Base-by-base conservation (phyloP, 1,140 invertebrate genomes). In the Brachionus asplanchnoidis region DNA sequence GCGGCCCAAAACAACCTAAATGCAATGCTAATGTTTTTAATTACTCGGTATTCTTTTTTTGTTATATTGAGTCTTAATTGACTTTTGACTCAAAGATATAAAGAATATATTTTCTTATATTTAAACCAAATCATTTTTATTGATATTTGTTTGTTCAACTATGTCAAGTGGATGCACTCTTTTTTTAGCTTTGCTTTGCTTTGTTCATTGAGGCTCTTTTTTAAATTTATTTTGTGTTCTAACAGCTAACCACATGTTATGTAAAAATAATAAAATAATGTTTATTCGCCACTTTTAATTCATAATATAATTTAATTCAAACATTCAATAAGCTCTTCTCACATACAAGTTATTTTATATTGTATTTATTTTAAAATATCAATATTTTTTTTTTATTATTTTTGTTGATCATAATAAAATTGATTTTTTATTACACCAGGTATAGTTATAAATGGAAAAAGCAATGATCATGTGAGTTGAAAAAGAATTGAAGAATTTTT, bases 21-120 rank as follows among this genome's bases (percentile, higher is more conserved):
- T 32, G 66, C 26, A 32, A 32, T 40, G 36, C 26, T 75, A 75
- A 75, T 75, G 36, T 75, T 75, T 75, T 44, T 42, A 75, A 44
- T 75, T 36, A 36, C 32, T 73, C 68, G 73, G 46, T 46, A 36
- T 50, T 50, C 23, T 46, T 36, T 36, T 26, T 77, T 77, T 77
- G 40, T 9, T 26, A 20, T 75, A 42, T 75, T 42, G 40, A 75
- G 66, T 42, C 36, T 42, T 77, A 77, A 77, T 77, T 77, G 73
- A 77, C 73, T 77, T 77, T 77, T 77, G 40, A 50, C 73, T 77
- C 50, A 23, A 77, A 77, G 73, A 77, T 36, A 77, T 36, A 77
- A 26, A 77, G 40, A 75, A 75, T 44, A 75, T 44, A 36, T 75
- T 68, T 40, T 68, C 26, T 68, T 68, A 32, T 68, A 68, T 40